Conservation (phyloP, 30 jellyfish, hydroid and myxozoan species). For the Pseudorhiza aurosa region DNA sequence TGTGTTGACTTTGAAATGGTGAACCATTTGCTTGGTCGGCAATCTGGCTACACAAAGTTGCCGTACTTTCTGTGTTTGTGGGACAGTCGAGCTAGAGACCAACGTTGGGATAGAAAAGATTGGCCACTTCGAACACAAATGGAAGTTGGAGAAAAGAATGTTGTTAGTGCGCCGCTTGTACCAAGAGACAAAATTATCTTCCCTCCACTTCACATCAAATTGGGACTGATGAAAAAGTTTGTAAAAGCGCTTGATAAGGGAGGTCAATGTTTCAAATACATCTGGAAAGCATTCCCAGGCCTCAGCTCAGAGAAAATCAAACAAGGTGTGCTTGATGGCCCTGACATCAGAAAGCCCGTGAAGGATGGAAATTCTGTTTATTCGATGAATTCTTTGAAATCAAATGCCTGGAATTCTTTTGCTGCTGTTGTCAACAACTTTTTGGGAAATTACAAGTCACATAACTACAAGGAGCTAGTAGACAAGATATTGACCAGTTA, state of each 20-base stretch:
- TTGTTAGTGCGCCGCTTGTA: background rate
- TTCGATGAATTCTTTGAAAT: conserved; percentile 1
- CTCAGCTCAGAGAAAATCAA: conserved; percentile 1
- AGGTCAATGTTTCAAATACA: background rate
- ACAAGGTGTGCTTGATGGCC: conserved; percentile 10
- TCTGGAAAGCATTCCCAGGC: conserved; percentile 8
- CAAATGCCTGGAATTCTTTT: background rate
- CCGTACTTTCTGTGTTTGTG: conserved; percentile 49
- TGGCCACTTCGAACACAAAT: background rate
- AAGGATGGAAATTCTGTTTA: background rate
- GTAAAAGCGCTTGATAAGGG: background rate
- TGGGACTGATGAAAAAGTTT: conserved; percentile 5
- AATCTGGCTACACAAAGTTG: conserved; percentile 45
- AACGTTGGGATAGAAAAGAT: conserved; percentile 1
- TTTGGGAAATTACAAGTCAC: background rate
- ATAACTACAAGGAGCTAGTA: background rate
- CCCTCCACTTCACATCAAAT: conserved; percentile 1
- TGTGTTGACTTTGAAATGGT: conserved; percentile 41
- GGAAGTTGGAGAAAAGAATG: background rate
- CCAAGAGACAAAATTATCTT: background rate
- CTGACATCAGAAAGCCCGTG: background rate
- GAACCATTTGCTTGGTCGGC: conserved; percentile 32
- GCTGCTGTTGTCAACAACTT: conserved; percentile 9
- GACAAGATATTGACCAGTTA: background rate
- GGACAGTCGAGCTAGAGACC: conserved; percentile 50